Percentiles rank a stretch among this genome's conserved stretches.
Evolutionary conservation across 2,797 vertebrate species (phyloP).

Genomic region (Remorina albescens): DNA sequence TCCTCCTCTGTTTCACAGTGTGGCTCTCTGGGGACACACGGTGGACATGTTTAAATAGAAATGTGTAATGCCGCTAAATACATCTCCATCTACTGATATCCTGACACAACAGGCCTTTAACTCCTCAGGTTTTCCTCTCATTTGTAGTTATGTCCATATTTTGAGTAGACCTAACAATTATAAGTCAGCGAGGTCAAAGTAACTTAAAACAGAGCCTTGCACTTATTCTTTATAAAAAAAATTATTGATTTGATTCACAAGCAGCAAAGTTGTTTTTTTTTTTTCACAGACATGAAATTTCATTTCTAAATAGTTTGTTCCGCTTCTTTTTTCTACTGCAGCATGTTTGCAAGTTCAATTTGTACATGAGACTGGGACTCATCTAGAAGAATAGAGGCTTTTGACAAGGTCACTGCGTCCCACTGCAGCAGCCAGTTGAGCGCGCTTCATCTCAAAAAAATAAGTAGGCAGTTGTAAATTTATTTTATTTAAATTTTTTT

Average conservation of each 20-base stretch:
- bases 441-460: constrained; percentile 1
- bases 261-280: background rate
- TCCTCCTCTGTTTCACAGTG: background rate
- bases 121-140: too few relatives aligned
- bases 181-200: background rate
- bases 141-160: too few relatives aligned
- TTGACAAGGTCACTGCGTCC: background rate
- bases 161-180: background rate
- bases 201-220: too few relatives aligned
- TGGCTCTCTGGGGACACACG: background rate
- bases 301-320: background rate
- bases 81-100: too few relatives aligned
- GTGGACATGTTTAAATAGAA: background rate
- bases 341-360: background rate
- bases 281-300: too few relatives aligned
- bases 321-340: background rate
- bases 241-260: background rate
- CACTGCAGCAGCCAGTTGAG: constrained; percentile 1
- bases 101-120: too few relatives aligned
- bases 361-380: background rate
- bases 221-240: too few relatives aligned
- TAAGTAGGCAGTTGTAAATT: constrained; percentile 3
- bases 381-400: background rate
- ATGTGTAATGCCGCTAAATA: background rate
- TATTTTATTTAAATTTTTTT: background rate